Evolutionary conservation across 2,113 vertebrate species (phyloP).

Genomic region (Pan paniscus): DNA sequence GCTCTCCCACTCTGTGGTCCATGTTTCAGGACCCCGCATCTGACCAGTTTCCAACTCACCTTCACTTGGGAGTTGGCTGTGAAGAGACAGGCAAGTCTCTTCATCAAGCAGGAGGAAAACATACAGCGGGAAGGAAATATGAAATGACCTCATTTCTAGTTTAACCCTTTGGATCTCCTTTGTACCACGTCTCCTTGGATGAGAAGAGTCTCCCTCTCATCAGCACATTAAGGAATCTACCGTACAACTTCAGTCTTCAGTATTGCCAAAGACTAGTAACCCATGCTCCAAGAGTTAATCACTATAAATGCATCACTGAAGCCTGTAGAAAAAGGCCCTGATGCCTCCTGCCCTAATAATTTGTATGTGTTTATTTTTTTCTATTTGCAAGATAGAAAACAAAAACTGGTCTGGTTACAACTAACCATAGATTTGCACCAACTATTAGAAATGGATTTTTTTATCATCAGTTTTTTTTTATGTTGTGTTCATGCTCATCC

Average conservation of each 20-base stretch:
- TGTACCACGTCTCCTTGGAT: no score
- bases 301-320: neutral
- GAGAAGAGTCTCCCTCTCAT: no score
- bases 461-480: neutral
- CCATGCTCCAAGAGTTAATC: rapidly evolving
- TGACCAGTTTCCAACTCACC: neutral
- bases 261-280: neutral
- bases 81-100: neutral
- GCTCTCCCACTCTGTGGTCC: rapidly evolving
- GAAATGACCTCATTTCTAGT: neutral
- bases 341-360: no score
- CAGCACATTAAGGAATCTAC: no score
- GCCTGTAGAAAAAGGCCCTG: neutral
- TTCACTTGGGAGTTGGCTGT: no score
- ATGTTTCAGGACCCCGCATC: no score
- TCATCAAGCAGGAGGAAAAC: neutral
- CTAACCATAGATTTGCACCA: neutral
- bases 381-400: neutral
- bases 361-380: no score
- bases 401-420: neutral
- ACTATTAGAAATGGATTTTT: constrained; percentile 7
- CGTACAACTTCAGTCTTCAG: neutral
- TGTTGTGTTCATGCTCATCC: constrained; percentile 55
- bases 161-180: neutral
- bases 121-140: neutral